Conservation (phyloP, 2,888 invertebrate species). For the Aplocera efformata region DNA sequence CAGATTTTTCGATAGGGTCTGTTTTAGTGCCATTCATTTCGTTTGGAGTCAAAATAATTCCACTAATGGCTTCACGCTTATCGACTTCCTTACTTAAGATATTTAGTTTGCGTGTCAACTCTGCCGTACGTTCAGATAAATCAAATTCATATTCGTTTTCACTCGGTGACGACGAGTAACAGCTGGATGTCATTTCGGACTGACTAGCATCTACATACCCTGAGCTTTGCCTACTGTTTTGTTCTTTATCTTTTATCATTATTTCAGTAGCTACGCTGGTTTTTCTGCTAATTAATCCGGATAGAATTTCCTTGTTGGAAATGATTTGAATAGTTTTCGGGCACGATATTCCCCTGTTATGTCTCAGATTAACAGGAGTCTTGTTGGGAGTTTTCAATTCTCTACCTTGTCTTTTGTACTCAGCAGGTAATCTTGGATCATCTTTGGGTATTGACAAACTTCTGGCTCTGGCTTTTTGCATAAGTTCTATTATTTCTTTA, state of each 20-base stretch:
- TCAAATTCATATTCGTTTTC: constrained; percentile 77
- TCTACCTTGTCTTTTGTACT: constrained; percentile 59
- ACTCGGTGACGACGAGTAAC: constrained; percentile 74
- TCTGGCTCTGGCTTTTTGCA: constrained; percentile 73
- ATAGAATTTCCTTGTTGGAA: constrained; percentile 73
- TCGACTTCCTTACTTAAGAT: constrained; percentile 64
- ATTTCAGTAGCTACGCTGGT: constrained; percentile 40
- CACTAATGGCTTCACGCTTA: constrained; percentile 45
- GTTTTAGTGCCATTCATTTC: constrained; percentile 30
- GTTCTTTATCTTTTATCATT: constrained; percentile 39
- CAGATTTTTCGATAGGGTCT: constrained; percentile 41
- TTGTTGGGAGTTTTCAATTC: constrained; percentile 78
- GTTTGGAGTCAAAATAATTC: constrained; percentile 47
- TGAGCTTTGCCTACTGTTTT: constrained; percentile 63
- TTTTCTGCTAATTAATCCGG: constrained; percentile 68
- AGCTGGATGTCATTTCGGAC: constrained; percentile 75
- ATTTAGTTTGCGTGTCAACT: constrained; percentile 66
- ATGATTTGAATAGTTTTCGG: constrained; percentile 78
- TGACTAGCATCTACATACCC: constrained; percentile 76
- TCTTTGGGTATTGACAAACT: constrained; percentile 77
- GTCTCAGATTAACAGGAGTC: constrained; percentile 58
- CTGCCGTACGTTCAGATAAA: constrained; percentile 68
- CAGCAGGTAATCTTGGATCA: constrained; percentile 59
- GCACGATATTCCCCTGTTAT: constrained; percentile 67
- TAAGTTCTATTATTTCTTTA: constrained; percentile 69